These are phyloP conservation scores for Merops nubicus DNA, from an alignment of 2,113 vertebrate genomes.

Conservation along the genomic window DNA sequence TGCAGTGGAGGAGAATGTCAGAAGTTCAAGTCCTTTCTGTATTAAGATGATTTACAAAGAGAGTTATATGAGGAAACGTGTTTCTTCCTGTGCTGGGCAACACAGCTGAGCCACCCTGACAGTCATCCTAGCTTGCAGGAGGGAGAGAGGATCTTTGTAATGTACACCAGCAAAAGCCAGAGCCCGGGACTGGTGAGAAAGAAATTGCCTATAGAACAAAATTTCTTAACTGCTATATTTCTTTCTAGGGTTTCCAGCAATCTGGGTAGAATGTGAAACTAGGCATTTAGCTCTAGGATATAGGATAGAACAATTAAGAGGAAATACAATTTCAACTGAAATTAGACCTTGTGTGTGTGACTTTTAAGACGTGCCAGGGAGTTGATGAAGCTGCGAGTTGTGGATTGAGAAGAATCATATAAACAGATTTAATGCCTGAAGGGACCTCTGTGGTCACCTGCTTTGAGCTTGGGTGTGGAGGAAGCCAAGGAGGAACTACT, in stretches of 20 bases:
- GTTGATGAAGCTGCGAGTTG: not conserved
- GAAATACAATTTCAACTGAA: slow-evolving; percentile 6
- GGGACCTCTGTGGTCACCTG: not conserved
- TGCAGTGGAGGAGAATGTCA: not conserved
- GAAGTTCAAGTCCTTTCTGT: not conserved
- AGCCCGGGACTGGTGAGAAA: not conserved
- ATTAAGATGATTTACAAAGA: not conserved
- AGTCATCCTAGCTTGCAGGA: not conserved
- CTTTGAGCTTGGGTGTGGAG: not conserved
- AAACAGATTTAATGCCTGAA: not conserved
- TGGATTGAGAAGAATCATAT: not conserved
- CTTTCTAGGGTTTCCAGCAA: not conserved
- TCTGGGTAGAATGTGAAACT: not conserved
- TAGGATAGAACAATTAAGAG: not conserved
- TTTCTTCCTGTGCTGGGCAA: not conserved
- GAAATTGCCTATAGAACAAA: not conserved
- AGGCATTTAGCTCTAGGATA: not conserved
- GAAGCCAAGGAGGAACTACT: not conserved
- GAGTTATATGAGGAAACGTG: not conserved
- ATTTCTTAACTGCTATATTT: not conserved
- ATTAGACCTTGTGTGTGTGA: not conserved
- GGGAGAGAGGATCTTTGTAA: not conserved
- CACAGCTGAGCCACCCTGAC: not conserved
- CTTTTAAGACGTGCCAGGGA: not conserved
- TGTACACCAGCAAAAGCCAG: not conserved